A percentile compares a stretch with the other conserved stretches of the same genome.
Evolutionary conservation across 2,797 vertebrate genomes (phyloP).

Genomic region (Sebastolobus alascanus): DNA sequence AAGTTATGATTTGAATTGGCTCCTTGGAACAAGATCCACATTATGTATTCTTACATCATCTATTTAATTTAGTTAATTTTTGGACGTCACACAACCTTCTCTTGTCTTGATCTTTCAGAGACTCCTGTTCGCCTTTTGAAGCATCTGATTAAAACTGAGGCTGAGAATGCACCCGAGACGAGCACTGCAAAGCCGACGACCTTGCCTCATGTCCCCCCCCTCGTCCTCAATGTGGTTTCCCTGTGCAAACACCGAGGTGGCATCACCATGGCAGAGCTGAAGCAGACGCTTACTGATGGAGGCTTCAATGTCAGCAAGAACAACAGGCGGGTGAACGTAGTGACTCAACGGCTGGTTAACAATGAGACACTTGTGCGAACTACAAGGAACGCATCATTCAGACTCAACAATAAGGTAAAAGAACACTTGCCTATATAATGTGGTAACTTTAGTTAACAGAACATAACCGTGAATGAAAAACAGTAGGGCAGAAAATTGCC

Average conservation of each 20-base stretch:
- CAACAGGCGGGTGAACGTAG: constrained; percentile 19
- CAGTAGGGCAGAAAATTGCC: background rate
- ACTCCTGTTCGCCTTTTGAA: constrained; percentile 60
- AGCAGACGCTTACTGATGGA: constrained; percentile 51
- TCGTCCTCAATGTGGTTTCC: constrained; percentile 54
- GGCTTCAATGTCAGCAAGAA: constrained; percentile 51
- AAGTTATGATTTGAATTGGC: background rate
- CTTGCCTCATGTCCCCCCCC: constrained; percentile 2
- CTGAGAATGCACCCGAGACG: background rate
- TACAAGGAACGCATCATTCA: constrained; percentile 25
- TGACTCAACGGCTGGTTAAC: constrained; percentile 30
- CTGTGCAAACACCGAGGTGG: constrained; percentile 44
- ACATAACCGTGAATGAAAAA: background rate
- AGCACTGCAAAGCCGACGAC: background rate
- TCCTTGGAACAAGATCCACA: background rate
- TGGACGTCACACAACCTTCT: background rate
- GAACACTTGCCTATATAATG: background rate
- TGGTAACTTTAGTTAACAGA: background rate
- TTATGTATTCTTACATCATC: background rate
- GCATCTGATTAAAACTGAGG: constrained; percentile 37
- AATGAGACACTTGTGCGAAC: constrained; percentile 19
- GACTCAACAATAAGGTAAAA: constrained; percentile 47
- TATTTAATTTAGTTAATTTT: background rate
- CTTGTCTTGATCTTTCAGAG: constrained; percentile 33
- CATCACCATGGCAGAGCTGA: constrained; percentile 68